Evolutionary conservation across 2,797 vertebrate species (phyloP).

Genomic region (Oceanodroma leucorhoa): DNA sequence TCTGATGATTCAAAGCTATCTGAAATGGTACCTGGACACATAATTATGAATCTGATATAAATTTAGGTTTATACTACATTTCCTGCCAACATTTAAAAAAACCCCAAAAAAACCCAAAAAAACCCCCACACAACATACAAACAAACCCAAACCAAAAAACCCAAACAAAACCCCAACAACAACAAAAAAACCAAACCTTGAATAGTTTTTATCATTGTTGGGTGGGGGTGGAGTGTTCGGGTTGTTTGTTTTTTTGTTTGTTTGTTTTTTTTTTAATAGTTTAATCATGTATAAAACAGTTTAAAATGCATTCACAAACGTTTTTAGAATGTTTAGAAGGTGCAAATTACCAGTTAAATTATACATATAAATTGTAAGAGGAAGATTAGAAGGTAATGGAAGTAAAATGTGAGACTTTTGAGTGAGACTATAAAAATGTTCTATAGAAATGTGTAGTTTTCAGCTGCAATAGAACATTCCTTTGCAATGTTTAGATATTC

Average conservation of each 20-base stretch:
- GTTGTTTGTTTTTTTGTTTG: not conserved
- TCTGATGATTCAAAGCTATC: not conserved
- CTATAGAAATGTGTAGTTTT: not conserved
- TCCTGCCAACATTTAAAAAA: not conserved
- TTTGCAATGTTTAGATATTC: not conserved
- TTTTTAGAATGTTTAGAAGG: not conserved
- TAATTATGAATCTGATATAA: not conserved
- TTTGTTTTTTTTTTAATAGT: not conserved
- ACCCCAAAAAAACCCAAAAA: fast-evolving
- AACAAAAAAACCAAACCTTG: fast-evolving
- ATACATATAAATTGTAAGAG: not conserved
- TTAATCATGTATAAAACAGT: not conserved
- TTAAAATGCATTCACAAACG: not conserved
- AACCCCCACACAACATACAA: not conserved
- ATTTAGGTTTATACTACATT: not conserved
- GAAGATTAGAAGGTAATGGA: not conserved
- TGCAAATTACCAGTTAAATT: not conserved
- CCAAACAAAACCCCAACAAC: not conserved
- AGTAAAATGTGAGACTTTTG: not conserved
- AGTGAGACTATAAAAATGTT: not conserved
- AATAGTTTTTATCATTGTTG: not conserved
- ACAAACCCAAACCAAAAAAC: not conserved
- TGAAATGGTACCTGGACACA: not conserved
- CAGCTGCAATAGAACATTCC: not conserved
- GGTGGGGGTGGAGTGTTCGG: not conserved